Evolutionary conservation across 2,113 vertebrate genomes (phyloP).

Genomic region (Telmatochromis sp.): DNA sequence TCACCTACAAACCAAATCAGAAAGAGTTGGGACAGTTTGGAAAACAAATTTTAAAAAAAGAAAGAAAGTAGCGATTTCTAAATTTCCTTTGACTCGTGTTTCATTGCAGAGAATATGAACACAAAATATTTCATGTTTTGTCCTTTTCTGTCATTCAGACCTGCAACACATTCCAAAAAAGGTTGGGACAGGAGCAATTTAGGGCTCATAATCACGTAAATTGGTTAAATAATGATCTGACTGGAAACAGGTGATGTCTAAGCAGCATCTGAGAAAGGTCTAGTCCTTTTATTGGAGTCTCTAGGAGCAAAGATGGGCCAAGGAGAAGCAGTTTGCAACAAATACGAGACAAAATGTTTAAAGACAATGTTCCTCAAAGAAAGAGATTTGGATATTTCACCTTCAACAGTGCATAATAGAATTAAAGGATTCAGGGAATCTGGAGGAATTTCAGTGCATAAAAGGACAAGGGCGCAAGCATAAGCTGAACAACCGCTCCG

Average conservation of each 20-base stretch:
- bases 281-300: not conserved
- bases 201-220: not conserved
- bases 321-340: not conserved
- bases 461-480: not conserved
- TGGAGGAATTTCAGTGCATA: not conserved
- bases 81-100: not conserved
- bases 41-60: fast-evolving
- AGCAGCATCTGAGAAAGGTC: not conserved
- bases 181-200: not conserved
- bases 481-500: not conserved
- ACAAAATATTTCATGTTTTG: not conserved
- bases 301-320: not conserved
- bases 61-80: not conserved
- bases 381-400: not conserved
- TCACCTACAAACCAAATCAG: not conserved
- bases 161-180: not conserved
- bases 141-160: not conserved
- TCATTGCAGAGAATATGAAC: not conserved
- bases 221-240: not conserved
- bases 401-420: not conserved
- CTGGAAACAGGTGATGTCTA: not conserved
- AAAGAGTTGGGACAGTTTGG: not conserved
- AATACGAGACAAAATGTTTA: not conserved
- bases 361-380: not conserved
- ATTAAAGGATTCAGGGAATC: not conserved